phyloP scores from a whole-genome alignment of 2,888 invertebrate genomes.

The Pristionchus fissidentatus region DNA sequence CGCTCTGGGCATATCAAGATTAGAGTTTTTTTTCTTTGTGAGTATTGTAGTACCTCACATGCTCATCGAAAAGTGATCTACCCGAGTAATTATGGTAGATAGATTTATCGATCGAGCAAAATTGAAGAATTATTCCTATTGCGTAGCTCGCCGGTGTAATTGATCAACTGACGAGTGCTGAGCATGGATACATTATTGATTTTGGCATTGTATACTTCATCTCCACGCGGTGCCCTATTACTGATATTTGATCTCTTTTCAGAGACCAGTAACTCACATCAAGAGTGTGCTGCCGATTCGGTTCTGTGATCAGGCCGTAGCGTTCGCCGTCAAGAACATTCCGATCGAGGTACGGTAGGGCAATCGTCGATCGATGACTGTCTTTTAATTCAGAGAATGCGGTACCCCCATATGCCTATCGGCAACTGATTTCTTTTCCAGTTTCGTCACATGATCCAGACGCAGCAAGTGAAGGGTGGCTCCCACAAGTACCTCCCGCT shows the following conservation, averaged over 20 bases:
- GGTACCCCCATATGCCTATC: neutral
- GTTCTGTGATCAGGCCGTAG: constrained; percentile 74
- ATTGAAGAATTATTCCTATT: neutral
- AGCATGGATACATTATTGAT: neutral
- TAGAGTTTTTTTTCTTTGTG: neutral
- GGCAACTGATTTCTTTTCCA: neutral
- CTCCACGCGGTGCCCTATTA: neutral
- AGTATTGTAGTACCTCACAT: neutral
- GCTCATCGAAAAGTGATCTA: neutral
- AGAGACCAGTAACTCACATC: constrained; percentile 74
- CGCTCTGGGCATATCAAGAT: too few species aligned
- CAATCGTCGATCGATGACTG: neutral
- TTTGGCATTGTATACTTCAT: neutral
- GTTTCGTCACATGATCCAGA: constrained; percentile 43
- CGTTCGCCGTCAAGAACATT: constrained; percentile 70
- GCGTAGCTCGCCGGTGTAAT: constrained; percentile 15
- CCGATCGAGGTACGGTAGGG: constrained; percentile 70
- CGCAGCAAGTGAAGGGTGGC: neutral
- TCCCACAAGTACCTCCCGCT: constrained; percentile 84
- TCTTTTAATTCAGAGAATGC: neutral
- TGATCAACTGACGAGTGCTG: neutral
- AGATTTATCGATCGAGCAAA: neutral
- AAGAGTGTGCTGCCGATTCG: constrained; percentile 73
- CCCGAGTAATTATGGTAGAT: neutral
- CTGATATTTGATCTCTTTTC: constrained; percentile 3